phyloP scores from a whole-genome alignment of 2,888 invertebrate genomes.

The Apotomis turbidana region DNA sequence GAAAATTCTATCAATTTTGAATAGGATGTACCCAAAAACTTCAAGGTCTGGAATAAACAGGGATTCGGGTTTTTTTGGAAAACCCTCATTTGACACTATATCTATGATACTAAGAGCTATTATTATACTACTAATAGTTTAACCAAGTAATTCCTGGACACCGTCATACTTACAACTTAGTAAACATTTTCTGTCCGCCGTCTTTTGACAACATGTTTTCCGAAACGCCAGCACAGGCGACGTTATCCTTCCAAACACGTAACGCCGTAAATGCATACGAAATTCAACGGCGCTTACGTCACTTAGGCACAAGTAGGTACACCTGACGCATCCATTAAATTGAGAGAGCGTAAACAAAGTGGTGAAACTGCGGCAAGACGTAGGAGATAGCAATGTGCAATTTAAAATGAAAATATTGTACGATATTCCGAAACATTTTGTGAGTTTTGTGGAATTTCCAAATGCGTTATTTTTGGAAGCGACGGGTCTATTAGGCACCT shows the following conservation, averaged over 20 bases:
- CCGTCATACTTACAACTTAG: background rate
- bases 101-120: too few species aligned
- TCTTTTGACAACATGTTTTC: slow-evolving; percentile 14
- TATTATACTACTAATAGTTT: too few species aligned
- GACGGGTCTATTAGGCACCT: slow-evolving; percentile 11
- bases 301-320: background rate
- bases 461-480: background rate
- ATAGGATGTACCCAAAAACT: too few species aligned
- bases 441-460: background rate
- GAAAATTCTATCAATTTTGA: too few species aligned
- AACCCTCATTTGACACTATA: too few species aligned
- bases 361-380: background rate
- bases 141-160: background rate
- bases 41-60: too few species aligned
- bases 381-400: slow-evolving; percentile 15
- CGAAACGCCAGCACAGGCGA: background rate
- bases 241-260: background rate
- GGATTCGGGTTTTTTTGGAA: too few species aligned
- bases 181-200: background rate
- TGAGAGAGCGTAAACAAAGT: slow-evolving; percentile 26
- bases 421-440: slow-evolving; percentile 12
- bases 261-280: background rate
- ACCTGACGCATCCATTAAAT: slow-evolving; percentile 9
- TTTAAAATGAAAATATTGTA: slow-evolving; percentile 16
- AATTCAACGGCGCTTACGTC: background rate